phyloP scores from a whole-genome alignment of 2,113 vertebrate species.

The Tupaia chinensis region DNA sequence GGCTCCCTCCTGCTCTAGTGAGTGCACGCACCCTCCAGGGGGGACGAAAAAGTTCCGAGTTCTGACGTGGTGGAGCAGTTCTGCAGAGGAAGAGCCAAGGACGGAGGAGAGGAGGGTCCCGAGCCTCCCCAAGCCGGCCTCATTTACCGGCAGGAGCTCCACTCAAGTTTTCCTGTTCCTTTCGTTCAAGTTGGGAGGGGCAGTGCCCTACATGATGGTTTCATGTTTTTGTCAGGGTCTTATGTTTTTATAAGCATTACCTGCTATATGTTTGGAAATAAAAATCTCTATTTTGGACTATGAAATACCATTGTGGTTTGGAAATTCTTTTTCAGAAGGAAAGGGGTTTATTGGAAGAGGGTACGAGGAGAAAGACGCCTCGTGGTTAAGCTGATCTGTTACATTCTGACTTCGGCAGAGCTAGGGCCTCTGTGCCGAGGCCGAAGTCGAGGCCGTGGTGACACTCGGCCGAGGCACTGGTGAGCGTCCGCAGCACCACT shows the following conservation, averaged over 20 bases:
- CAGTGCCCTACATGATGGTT: neutral
- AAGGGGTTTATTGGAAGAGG: neutral
- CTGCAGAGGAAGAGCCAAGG: too few species aligned
- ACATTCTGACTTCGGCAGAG: neutral
- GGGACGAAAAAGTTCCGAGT: too few species aligned
- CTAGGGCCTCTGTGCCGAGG: rapidly evolving
- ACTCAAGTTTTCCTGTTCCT: conserved; percentile 64
- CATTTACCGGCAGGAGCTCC: neutral
- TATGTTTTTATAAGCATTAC: conserved; percentile 76
- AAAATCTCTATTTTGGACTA: conserved; percentile 86
- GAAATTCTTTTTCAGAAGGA: conserved; percentile 68
- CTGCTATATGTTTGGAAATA: conserved; percentile 79
- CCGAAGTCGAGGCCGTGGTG: rapidly evolving
- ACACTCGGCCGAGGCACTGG: rapidly evolving
- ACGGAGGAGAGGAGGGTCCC: neutral
- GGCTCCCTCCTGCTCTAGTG: too few species aligned
- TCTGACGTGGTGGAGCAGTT: too few species aligned
- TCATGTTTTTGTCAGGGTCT: neutral
- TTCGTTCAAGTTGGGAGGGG: conserved; percentile 38
- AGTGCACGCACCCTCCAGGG: too few species aligned
- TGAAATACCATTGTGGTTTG: conserved; percentile 73
- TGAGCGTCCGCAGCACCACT: rapidly evolving
- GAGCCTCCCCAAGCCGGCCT: neutral
- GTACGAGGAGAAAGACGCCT: rapidly evolving
- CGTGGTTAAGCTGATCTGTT: neutral